Percentiles rank a stretch among this genome's conserved stretches.
Evolutionary conservation across 2,113 vertebrate species (phyloP).

Genomic region (Vulpes vulpes): DNA sequence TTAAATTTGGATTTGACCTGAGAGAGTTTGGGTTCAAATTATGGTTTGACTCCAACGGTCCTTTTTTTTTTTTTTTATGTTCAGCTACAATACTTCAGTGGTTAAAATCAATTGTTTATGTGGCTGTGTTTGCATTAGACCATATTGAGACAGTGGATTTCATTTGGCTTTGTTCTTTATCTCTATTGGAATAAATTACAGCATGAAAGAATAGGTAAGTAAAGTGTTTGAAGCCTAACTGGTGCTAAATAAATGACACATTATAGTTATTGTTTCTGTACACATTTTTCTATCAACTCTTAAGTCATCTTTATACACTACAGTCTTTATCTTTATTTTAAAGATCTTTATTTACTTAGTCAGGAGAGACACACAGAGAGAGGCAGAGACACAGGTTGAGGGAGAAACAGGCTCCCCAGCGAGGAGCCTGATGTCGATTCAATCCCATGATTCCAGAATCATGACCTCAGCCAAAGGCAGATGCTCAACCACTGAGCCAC

Average conservation of each 20-base stretch:
- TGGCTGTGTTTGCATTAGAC: neutral
- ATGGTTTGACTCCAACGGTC: neutral
- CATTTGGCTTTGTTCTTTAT: neutral
- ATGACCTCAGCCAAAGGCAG: too few species aligned
- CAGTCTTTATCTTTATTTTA: neutral
- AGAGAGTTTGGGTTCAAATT: neutral
- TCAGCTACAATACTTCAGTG: neutral
- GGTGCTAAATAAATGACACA: neutral
- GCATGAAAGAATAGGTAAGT: neutral
- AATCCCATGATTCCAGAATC: too few species aligned
- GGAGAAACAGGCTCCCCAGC: too few species aligned
- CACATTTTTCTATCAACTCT: neutral
- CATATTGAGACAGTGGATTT: neutral
- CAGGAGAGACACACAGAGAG: too few species aligned
- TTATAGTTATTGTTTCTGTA: neutral
- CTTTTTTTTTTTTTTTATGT: neutral
- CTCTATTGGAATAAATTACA: neutral
- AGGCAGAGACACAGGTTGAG: too few species aligned
- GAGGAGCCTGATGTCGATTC: too few species aligned
- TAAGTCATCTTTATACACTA: neutral
- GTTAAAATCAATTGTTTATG: neutral
- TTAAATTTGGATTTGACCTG: neutral
- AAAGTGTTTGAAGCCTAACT: neutral
- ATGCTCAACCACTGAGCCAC: too few species aligned
- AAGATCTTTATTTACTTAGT: too few species aligned